Conservation (phyloP, 2,888 invertebrate genomes). For the Lithophane socia region DNA sequence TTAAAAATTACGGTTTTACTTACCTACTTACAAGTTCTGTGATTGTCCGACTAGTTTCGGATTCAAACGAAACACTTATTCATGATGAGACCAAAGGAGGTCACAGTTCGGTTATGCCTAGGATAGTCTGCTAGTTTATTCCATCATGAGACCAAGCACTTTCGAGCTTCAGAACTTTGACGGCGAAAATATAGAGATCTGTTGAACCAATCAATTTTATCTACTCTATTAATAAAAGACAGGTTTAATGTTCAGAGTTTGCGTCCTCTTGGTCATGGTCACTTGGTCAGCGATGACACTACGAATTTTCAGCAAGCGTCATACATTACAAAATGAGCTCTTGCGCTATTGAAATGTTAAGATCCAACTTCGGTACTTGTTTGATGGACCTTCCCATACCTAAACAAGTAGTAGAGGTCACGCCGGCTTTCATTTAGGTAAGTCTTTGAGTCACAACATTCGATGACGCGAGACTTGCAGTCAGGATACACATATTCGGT, state of each 20-base stretch:
- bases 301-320: conserved; percentile 1
- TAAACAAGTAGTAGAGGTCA: conserved; percentile 71
- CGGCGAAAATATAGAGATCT: neutral
- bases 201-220: neutral
- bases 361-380: neutral
- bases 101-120: neutral
- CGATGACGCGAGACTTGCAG: conserved; percentile 77
- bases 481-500: conserved; percentile 84
- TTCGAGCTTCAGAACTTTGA: neutral
- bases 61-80: neutral
- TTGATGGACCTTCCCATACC: neutral
- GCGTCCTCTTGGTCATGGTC: neutral
- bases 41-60: neutral
- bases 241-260: neutral
- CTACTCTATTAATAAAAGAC: neutral
- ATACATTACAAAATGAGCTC: neutral
- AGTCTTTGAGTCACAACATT: conserved; percentile 71
- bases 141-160: neutral
- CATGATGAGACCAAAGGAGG: neutral
- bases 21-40: neutral
- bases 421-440: conserved; percentile 79
- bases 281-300: neutral
- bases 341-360: conserved; percentile 16
- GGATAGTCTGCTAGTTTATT: neutral
- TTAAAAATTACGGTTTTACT: neutral